Evolutionary conservation across 2,888 invertebrate genomes (phyloP), one percentile per base, ranked within the genome.

Genomic region (Acanthoscelides obtectus): DNA sequence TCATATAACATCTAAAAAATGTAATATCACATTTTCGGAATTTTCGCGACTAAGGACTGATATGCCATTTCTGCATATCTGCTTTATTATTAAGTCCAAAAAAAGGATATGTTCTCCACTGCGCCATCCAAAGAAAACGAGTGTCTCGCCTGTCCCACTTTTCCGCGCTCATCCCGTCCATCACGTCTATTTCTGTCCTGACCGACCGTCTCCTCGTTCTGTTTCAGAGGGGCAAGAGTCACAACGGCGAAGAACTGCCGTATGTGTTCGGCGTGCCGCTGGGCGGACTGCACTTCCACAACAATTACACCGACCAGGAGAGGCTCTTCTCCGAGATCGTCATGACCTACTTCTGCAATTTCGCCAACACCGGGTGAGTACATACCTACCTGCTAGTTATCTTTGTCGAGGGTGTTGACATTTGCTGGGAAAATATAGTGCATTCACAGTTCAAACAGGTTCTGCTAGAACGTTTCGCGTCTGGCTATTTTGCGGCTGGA

Each of bases 331-430:
- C 96, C 69, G 95, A 96, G 87, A 91, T 92, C 27, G 89, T 96
- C 79, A 96, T 97, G 94, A 90, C 92, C 76, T 91, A 94, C 85
- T 96, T 95, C 93, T 92, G 93, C 73, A 96, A 96, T 86, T 97
- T 97, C 81, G 95, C 94, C 1, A 93, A 94, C 85, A 92, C 93
- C 71, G 96, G 96, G 96, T 96, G 87, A 89, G 90, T 85, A 69
- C n/a, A n/a, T 71, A n/a, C 20, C n/a, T 63, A n/a, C n/a, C n/a
- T n/a, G n/a, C 21, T 20, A 20, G 20, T 1, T 66, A 6, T 66
- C 4, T 66, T 66, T 66, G 66, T 45, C 12, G 5, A 45, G 45
- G 17, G 45, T 6, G 45, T 12, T 45, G 17, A 45, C 12, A 17
- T 45, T 12, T 12, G 45, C 45, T 4, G n/a, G n/a, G n/a, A n/a